Evolutionary conservation across 2,797 vertebrate genomes (phyloP), one percentile per base, ranked within the genome.

Genomic region (Telmatherina bonti): DNA sequence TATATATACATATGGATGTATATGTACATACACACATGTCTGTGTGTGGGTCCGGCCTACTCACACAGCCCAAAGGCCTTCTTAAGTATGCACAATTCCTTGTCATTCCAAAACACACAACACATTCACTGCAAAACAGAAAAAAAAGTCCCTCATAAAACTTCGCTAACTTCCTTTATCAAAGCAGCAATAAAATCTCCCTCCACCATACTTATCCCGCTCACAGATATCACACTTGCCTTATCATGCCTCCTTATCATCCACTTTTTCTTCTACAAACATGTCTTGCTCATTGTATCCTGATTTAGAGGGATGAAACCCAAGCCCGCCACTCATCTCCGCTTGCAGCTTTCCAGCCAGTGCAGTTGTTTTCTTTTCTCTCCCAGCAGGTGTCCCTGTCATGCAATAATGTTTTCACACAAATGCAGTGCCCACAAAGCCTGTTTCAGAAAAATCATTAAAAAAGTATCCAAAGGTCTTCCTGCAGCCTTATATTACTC

Each of bases 331-430:
- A 61, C 69, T 75, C 57, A 76, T 67, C 77, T 77, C 58, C 65
- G 72, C 70, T 56, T n/a, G 59, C 74, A 69, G 52, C 70, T 71
- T 75, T 68, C 49, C 36, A 59, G 33, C 55, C 52, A 56, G 47
- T 36, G 81, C 78, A 72, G 83, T 88, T 88, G 84, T 87, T 89
- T 90, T 78, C 85, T 77, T 71, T 77, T 71, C 76, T 87, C 86
- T 89, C 89, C 90, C 91, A 92, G 91, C 90, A 94, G 90, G 89
- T 91, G 91, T 92, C 88, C 85, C 87, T 88, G 89, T 91, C 90
- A 91, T 85, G 74, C 90, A 91, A 70, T 84, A 79, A 88, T 41
- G 57, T 77, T 75, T 81, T 74, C 78, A 66, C 36, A 79, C 80
- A 66, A 83, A 85, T 47, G 59, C 71, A 81, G 72, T 55, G 73